Percentiles rank a stretch among this genome's conserved stretches.
phyloP scores from a whole-genome alignment of 2,113 vertebrate genomes.

The Phoenicopterus ruber region DNA sequence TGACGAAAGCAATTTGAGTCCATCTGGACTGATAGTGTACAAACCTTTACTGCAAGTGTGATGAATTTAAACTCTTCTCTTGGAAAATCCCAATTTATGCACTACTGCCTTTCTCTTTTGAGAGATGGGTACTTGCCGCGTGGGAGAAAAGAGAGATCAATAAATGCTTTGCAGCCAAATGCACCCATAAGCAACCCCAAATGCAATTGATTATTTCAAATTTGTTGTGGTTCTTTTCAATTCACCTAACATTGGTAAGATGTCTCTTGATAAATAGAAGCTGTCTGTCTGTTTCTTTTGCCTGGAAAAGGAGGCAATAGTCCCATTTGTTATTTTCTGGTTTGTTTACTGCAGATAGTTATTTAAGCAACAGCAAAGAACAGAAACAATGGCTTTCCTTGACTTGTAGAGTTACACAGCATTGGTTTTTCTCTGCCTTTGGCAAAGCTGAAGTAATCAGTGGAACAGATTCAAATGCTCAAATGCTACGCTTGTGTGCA shows the following conservation, averaged over 20 bases:
- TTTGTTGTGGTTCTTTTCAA: not conserved
- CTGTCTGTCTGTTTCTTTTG: not conserved
- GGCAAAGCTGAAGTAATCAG: not conserved
- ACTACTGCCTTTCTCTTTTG: not conserved
- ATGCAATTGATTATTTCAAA: not conserved
- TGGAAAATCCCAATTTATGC: not conserved
- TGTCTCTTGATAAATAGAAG: not conserved
- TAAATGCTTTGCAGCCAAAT: not conserved
- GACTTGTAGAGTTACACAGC: not conserved
- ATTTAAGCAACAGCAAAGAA: not conserved
- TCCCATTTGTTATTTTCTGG: slow-evolving; percentile 21
- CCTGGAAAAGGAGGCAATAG: not conserved
- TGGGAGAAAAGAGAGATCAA: not conserved
- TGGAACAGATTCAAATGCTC: not conserved
- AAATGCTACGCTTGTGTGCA: not conserved
- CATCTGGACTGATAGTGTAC: not conserved
- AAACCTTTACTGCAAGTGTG: not conserved
- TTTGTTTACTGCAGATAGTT: slow-evolving; percentile 11
- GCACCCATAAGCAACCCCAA: not conserved
- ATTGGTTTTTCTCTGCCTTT: not conserved
- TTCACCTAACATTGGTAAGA: not conserved
- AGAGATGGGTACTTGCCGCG: rapidly evolving
- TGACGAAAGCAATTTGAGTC: not conserved
- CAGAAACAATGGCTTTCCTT: slow-evolving; percentile 12
- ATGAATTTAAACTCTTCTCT: not conserved